Evolutionary conservation across 2,797 vertebrate species (phyloP).

Genomic region (Hyperoplus lanceolatus): DNA sequence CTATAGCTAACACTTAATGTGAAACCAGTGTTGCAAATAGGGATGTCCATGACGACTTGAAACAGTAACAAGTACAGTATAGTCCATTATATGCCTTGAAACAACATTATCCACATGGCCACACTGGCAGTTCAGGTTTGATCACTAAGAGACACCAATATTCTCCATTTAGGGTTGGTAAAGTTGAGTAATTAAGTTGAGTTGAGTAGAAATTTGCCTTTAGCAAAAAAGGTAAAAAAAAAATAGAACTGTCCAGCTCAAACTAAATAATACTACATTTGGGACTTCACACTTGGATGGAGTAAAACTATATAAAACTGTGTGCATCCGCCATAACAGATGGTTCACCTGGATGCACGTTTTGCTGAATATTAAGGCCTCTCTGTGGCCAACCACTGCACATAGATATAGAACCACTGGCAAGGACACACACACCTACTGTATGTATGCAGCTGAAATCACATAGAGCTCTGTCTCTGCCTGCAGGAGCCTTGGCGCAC

Average conservation of each 20-base stretch:
- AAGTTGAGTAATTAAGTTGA: slow-evolving; percentile 40
- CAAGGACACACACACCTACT: slow-evolving; percentile 29
- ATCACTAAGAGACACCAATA: slow-evolving; percentile 62
- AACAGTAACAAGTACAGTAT: slow-evolving; percentile 30
- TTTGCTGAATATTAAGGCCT: slow-evolving; percentile 18
- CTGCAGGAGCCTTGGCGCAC: slow-evolving; percentile 39
- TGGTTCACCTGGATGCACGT: slow-evolving; percentile 19
- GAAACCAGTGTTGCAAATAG: slow-evolving; percentile 2
- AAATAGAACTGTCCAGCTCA: slow-evolving; percentile 37
- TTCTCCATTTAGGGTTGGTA: slow-evolving; percentile 70
- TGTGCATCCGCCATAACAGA: slow-evolving; percentile 26
- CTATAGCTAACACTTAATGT: not conserved
- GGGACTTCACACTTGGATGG: slow-evolving; percentile 7
- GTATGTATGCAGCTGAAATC: slow-evolving; percentile 29
- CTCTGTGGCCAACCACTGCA: slow-evolving; percentile 16
- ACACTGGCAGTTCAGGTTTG: slow-evolving; percentile 48
- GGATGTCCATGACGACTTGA: slow-evolving; percentile 8
- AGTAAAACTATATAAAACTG: slow-evolving; percentile 23
- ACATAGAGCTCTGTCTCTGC: slow-evolving; percentile 47
- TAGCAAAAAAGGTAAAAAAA: slow-evolving; percentile 64
- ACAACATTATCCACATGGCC: slow-evolving; percentile 58
- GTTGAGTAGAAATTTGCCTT: slow-evolving; percentile 58
- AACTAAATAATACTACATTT: slow-evolving; percentile 31
- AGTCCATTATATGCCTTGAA: slow-evolving; percentile 41
- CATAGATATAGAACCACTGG: slow-evolving; percentile 24